Conservation (phyloP, 2,888 invertebrate species). For the Ametastegia equiseti region DNA sequence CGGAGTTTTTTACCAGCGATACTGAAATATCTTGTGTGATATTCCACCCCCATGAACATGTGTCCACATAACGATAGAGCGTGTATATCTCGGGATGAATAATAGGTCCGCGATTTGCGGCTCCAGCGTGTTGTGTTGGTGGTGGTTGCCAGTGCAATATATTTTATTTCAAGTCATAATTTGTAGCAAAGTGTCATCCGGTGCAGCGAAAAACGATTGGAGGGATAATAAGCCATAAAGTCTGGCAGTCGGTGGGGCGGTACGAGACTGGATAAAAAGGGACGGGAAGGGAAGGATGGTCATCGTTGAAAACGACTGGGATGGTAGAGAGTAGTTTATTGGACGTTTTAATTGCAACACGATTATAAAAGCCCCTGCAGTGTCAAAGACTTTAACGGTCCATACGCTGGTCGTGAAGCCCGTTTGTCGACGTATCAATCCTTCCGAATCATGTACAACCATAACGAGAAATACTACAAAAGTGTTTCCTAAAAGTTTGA, state of each 20-base stretch:
- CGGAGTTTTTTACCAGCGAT: not conserved
- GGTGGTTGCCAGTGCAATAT: constrained; percentile 30
- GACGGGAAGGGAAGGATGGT: too few relatives aligned
- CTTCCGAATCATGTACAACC: not conserved
- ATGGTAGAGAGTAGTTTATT: constrained; percentile 9
- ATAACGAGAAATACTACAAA: not conserved
- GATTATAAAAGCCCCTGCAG: constrained; percentile 14
- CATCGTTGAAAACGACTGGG: not conserved
- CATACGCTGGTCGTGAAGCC: not conserved
- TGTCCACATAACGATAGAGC: constrained; percentile 24
- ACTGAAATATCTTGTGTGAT: constrained; percentile 35
- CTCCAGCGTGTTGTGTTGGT: too few relatives aligned
- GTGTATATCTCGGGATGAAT: constrained; percentile 35
- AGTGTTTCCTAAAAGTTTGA: not conserved
- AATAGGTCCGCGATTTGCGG: constrained; percentile 44
- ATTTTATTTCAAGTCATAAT: constrained; percentile 46
- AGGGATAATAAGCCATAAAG: constrained; percentile 46
- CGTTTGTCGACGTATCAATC: not conserved
- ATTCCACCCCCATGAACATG: not conserved
- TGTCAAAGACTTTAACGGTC: constrained; percentile 23
- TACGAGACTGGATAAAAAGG: not conserved
- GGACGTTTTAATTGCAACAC: constrained; percentile 10
- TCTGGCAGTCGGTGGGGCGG: not conserved
- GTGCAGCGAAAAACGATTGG: constrained; percentile 32
- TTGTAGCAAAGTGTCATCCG: constrained; percentile 45